phyloP scores from a whole-genome alignment of 2,113 vertebrate species.

The Caretta caretta region DNA sequence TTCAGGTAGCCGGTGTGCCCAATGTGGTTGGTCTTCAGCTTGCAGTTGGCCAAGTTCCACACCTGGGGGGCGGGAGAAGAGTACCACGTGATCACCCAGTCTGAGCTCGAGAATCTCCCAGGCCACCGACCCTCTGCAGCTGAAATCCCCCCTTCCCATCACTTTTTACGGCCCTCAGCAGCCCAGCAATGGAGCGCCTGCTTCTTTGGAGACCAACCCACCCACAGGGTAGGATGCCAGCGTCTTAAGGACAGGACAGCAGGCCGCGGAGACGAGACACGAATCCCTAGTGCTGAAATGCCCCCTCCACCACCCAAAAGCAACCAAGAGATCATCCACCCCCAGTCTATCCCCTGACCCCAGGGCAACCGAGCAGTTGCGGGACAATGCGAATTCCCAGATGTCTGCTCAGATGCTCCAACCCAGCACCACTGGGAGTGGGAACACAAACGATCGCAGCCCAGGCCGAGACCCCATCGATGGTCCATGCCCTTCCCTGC shows the following conservation, averaged over 20 bases:
- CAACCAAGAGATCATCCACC: not conserved
- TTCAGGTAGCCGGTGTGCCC: constrained; percentile 95
- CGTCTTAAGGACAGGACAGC: not conserved
- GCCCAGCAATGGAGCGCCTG: not conserved
- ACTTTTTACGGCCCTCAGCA: not conserved
- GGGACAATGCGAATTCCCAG: too few species aligned
- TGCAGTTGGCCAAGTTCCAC: constrained; percentile 98
- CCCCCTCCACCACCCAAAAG: too few species aligned
- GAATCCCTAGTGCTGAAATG: not conserved
- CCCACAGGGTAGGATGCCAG: not conserved
- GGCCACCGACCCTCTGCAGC: too few species aligned
- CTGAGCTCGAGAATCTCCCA: not conserved
- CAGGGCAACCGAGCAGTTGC: not conserved
- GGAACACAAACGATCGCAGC: too few species aligned
- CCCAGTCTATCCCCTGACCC: not conserved
- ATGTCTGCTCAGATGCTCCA: too few species aligned
- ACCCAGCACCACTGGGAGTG: too few species aligned
- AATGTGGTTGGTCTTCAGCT: constrained; percentile 98
- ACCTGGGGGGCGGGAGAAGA: constrained; percentile 79
- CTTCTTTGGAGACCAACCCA: not conserved
- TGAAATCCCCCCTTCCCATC: too few species aligned
- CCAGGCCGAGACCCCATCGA: too few species aligned
- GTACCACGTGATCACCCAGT: not conserved
- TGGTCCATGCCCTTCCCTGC: too few species aligned
- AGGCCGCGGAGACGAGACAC: not conserved